Percentiles rank a stretch among this genome's conserved stretches.
phyloP scores from a whole-genome alignment of 2,113 vertebrate genomes.

The Poeciliopsis occidentalis region DNA sequence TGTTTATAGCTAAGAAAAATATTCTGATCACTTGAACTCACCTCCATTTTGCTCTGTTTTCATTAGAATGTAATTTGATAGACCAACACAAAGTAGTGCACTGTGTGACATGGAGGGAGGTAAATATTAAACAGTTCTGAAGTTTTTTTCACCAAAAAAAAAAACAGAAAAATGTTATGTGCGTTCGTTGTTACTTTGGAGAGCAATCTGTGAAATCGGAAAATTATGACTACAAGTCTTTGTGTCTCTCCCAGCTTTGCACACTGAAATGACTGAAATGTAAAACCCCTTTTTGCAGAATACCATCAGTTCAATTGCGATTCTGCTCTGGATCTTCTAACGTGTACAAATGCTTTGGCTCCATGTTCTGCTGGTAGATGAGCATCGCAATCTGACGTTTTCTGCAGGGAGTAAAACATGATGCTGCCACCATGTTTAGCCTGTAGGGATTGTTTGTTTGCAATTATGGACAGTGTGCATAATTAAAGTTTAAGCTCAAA shows the following conservation, averaged over 20 bases:
- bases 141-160: not conserved
- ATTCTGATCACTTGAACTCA: not conserved
- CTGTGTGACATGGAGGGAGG: not conserved
- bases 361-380: not conserved
- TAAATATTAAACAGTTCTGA: not conserved
- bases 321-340: not conserved
- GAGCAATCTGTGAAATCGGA: not conserved
- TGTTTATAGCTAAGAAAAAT: slow-evolving; percentile 1
- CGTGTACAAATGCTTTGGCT: not conserved
- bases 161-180: not conserved
- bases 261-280: not conserved
- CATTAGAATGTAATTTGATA: not conserved
- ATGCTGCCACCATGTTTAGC: no score
- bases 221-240: not conserved
- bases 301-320: not conserved
- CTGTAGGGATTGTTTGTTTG: no score
- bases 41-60: no score
- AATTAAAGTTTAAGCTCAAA: not conserved
- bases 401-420: not conserved
- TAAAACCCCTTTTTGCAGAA: not conserved
- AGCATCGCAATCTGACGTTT: not conserved
- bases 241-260: not conserved
- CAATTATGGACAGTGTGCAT: no score
- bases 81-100: not conserved
- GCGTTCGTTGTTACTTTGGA: not conserved